Conservation (phyloP, 1,140 invertebrate genomes). For the Octopus bimaculoides region DNA sequence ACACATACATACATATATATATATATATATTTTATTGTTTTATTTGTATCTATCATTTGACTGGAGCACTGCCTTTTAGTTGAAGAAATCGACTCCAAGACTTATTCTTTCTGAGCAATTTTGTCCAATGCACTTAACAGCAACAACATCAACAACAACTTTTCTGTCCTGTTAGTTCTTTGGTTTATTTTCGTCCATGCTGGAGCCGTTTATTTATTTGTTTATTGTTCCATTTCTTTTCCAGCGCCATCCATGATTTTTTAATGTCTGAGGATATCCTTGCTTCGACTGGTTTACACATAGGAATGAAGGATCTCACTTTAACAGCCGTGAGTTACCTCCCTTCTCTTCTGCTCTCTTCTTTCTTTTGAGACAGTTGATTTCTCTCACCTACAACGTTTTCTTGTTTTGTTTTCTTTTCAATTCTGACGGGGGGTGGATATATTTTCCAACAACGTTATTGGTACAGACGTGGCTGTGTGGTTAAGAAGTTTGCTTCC, state of each 20-base stretch:
- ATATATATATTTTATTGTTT: neutral
- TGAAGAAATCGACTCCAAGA: too few relatives aligned
- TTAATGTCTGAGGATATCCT: constrained; percentile 69
- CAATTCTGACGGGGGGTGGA: neutral
- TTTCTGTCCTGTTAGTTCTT: neutral
- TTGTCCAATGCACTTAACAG: neutral
- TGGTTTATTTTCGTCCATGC: neutral
- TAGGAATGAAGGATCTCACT: constrained; percentile 82
- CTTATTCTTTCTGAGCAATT: neutral
- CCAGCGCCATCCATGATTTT: constrained; percentile 65
- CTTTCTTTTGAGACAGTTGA: neutral
- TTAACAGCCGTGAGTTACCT: constrained; percentile 66
- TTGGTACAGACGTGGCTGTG: too few relatives aligned
- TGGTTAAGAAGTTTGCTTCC: too few relatives aligned
- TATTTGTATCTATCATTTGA: too few relatives aligned
- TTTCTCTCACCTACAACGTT: neutral
- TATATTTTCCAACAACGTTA: neutral
- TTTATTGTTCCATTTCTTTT: constrained; percentile 31
- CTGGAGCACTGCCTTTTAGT: too few relatives aligned
- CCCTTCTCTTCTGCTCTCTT: neutral
- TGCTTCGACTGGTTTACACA: constrained; percentile 67
- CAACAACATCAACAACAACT: neutral
- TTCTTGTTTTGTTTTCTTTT: neutral
- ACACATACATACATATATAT: neutral
- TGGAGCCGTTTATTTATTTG: neutral